Base-by-base conservation (phyloP, 2,888 invertebrate genomes). In the Neocrepidodera transversa region DNA sequence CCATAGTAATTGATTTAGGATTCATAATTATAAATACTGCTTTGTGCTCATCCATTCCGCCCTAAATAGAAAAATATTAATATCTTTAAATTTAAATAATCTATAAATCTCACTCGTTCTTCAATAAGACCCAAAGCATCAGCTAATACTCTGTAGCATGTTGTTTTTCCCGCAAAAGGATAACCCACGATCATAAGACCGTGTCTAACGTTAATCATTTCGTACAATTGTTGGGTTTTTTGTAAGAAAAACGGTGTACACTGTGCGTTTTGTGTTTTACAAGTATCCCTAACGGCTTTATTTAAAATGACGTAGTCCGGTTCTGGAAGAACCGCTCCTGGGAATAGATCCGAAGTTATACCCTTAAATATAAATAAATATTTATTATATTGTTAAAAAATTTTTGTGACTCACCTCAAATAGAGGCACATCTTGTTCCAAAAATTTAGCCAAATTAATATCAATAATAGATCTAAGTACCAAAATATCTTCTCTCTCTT, bases 1-100 rank as follows among this genome's bases (percentile, higher is more conserved):
- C 95, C 90, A 97, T 91, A 0, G 96, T 95, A 56, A 97, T 92
- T 0, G 97, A 89, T 80, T 97, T 97, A 0, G 97, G 97, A 80
- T 96, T 97, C 66, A 94, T 93, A 1, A 93, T 85, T 0, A 86
- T 91, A 74, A 86, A 92, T 67, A 92, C 87, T 0, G 91, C 92
- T 62, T 84, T 83, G 71, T 90, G 88, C 73, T 93, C 93, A 17
- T 86, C 84, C 85, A 91, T 87, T 32, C 87, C 81, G 62, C 87
- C 86, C 88, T 90, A 65, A 52, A 72, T 69, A 45, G 49, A 8
- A 51, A 16, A 16, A 26, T 7, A 35, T 36, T 35, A 28, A 42
- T 26, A n/a, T 14, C 1, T 13, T 8, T 14, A 20, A n/a, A 5
- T 1, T 16, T 14, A 42, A 17, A 55, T 26, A 7, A 18, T 23